phyloP scores from a whole-genome alignment of 2,113 vertebrate genomes.

The Apteryx owenii region DNA sequence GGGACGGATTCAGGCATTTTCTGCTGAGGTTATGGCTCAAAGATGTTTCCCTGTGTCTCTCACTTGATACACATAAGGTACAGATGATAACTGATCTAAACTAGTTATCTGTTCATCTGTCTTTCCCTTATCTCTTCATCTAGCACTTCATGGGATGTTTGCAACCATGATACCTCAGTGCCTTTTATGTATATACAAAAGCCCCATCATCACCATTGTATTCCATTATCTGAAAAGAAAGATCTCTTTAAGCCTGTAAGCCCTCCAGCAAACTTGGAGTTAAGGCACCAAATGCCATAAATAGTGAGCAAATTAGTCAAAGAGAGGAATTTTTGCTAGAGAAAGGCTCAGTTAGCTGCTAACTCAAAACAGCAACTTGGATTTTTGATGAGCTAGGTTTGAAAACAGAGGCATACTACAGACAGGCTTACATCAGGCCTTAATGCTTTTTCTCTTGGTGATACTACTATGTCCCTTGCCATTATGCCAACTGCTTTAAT shows the following conservation, averaged over 20 bases:
- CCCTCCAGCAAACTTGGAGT: not conserved
- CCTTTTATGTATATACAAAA: not conserved
- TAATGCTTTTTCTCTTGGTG: not conserved
- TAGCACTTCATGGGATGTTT: not conserved
- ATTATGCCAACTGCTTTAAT: not conserved
- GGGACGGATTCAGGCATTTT: not conserved
- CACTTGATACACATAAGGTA: not conserved
- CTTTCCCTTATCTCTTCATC: not conserved
- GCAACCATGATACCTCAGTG: not conserved
- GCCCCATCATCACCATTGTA: not conserved
- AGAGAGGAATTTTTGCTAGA: not conserved
- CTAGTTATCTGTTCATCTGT: not conserved
- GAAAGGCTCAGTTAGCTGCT: not conserved
- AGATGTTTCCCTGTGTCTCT: not conserved
- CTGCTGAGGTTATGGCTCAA: not conserved
- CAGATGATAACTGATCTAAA: not conserved
- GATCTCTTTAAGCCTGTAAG: not conserved
- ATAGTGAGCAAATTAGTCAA: slow-evolving; percentile 17
- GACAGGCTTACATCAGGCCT: not conserved
- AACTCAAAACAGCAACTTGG: not conserved
- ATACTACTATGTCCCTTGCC: not conserved
- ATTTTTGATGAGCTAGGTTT: not conserved
- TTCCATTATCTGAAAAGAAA: slow-evolving; percentile 24
- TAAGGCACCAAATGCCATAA: slow-evolving; percentile 10
- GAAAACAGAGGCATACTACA: not conserved